Evolutionary conservation across 2,797 vertebrate species (phyloP).

Genomic region (Cheracebus regulus): DNA sequence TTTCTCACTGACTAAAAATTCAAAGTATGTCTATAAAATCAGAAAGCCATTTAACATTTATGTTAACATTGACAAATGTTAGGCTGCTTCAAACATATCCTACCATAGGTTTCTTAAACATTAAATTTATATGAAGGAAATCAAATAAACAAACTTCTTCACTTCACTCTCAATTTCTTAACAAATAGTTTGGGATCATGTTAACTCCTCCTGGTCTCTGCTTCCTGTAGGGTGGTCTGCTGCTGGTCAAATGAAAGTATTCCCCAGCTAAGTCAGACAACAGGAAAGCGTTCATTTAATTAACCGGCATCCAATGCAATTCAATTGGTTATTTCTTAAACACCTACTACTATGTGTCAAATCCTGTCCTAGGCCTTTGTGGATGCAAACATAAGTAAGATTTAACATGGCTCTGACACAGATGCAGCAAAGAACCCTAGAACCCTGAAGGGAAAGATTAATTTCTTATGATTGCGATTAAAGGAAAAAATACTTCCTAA

Average conservation of each 20-base stretch:
- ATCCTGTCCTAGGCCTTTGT: background rate
- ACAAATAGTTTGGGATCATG: background rate
- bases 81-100: background rate
- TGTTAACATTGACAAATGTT: conserved; percentile 42
- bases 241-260: background rate
- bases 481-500: background rate
- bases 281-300: background rate
- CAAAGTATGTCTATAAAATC: conserved; percentile 34
- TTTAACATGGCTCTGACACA: background rate
- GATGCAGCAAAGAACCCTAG: background rate
- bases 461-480: background rate
- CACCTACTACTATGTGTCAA: background rate
- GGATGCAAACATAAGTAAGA: background rate
- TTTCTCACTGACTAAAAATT: conserved; percentile 47
- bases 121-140: conserved; percentile 35
- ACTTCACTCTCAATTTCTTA: background rate
- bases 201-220: background rate
- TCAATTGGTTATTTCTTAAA: background rate
- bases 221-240: background rate
- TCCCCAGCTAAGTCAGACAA: background rate
- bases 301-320: background rate
- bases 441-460: background rate
- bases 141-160: background rate
- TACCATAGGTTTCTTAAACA: background rate
- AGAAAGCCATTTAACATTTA: conserved; percentile 37